Evolutionary conservation across 53 echinoderm and acorn worm species (phyloP).

Genomic region (Actinopyga echinites): DNA sequence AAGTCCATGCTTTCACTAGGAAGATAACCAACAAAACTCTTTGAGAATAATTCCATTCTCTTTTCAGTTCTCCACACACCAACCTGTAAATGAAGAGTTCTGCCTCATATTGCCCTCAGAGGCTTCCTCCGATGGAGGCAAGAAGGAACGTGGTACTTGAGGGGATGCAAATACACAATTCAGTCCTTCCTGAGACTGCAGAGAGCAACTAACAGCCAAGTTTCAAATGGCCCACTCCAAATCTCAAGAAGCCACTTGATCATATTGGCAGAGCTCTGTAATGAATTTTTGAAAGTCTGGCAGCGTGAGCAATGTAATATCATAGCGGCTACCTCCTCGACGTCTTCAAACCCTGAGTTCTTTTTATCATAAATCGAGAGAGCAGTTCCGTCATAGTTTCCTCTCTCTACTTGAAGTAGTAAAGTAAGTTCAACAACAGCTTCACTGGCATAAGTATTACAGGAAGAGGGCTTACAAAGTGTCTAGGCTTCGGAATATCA

Average conservation of each 20-base stretch:
- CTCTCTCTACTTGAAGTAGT: neutral
- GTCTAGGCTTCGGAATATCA: too few relatives aligned
- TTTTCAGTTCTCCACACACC: too few relatives aligned
- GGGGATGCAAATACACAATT: conserved; percentile 23
- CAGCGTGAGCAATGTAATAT: conserved; percentile 11
- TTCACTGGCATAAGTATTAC: too few relatives aligned
- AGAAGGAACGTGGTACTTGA: neutral
- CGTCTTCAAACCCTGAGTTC: conserved; percentile 10
- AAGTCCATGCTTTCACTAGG: too few relatives aligned
- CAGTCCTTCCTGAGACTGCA: neutral
- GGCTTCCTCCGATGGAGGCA: conserved; percentile 7
- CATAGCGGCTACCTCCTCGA: conserved; percentile 5
- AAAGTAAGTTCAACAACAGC: too few relatives aligned
- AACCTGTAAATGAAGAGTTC: too few relatives aligned
- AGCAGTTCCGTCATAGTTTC: conserved; percentile 20
- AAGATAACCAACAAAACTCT: too few relatives aligned
- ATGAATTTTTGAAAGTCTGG: conserved; percentile 40
- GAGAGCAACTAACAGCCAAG: conserved; percentile 25
- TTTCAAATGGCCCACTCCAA: conserved; percentile 37
- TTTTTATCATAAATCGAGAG: neutral
- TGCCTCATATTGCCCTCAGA: conserved; percentile 8
- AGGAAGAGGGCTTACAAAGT: too few relatives aligned
- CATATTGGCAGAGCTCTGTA: conserved; percentile 32
- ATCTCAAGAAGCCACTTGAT: conserved; percentile 38
- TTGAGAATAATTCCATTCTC: too few relatives aligned